Percentiles rank a stretch among this genome's conserved stretches.
Evolutionary conservation across 2,113 vertebrate species (phyloP).

Genomic region (Bombycilla garrulus): DNA sequence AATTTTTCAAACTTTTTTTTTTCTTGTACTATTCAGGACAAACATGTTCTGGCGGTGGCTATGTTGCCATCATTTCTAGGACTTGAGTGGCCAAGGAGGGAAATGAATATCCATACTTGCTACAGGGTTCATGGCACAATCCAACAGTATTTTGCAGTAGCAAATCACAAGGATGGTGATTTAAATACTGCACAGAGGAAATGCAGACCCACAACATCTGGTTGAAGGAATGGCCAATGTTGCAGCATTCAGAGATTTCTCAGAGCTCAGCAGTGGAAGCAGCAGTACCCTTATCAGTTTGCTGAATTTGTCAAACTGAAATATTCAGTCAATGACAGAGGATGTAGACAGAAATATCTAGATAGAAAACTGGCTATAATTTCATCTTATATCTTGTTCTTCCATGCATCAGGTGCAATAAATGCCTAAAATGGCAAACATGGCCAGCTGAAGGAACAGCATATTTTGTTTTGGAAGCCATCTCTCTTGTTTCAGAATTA

Average conservation of each 20-base stretch:
- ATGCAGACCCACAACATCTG: not conserved
- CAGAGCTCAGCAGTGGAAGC: not conserved
- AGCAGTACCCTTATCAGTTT: not conserved
- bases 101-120: not conserved
- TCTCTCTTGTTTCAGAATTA: not conserved
- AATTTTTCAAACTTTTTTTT: not conserved
- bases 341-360: not conserved
- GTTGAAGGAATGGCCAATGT: not conserved
- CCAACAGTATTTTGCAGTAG: not conserved
- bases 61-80: not conserved
- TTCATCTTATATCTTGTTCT: not conserved
- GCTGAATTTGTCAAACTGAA: not conserved
- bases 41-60: not conserved
- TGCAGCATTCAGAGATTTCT: not conserved
- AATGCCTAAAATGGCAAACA: not conserved
- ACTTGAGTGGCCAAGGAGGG: not conserved
- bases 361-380: not conserved
- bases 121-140: not conserved
- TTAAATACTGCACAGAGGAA: not conserved
- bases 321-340: not conserved
- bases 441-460: not conserved
- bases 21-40: not conserved
- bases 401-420: not conserved
- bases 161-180: not conserved
- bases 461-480: not conserved